These are phyloP conservation scores for Ellobium chinense DNA, from an alignment of 2,888 invertebrate genomes.

Conservation along the genomic window DNA sequence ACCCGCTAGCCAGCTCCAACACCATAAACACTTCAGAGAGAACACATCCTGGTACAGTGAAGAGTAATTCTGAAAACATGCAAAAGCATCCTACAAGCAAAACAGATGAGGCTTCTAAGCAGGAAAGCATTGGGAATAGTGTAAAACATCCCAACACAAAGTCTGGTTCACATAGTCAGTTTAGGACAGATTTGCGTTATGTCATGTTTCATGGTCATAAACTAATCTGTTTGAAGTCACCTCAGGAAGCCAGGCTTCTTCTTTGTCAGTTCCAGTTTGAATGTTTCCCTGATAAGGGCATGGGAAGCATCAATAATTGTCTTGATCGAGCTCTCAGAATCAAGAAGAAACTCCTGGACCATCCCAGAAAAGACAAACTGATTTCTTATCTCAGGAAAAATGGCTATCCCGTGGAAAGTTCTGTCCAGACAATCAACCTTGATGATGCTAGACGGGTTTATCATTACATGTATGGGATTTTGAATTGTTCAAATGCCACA, in stretches of 20 bases:
- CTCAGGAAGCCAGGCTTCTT: background rate
- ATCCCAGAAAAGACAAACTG: conserved; percentile 23
- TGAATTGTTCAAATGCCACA: conserved; percentile 15
- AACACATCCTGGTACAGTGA: no score
- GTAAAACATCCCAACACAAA: background rate
- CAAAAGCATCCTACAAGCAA: background rate
- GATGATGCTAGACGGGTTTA: conserved; percentile 42
- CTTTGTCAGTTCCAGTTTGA: conserved; percentile 40
- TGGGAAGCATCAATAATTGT: conserved; percentile 34
- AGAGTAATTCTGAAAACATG: background rate
- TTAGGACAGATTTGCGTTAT: background rate
- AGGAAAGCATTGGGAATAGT: background rate
- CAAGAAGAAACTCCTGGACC: conserved; percentile 25
- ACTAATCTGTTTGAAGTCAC: conserved; percentile 34
- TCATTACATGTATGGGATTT: conserved; percentile 39
- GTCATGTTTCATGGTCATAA: conserved; percentile 40
- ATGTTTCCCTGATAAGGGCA: conserved; percentile 40
- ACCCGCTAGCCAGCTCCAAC: background rate
- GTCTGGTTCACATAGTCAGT: background rate
- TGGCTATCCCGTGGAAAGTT: conserved; percentile 3
- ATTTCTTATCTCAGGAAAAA: conserved; percentile 22
- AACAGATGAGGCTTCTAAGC: background rate
- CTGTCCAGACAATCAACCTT: conserved; percentile 33
- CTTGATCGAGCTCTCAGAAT: conserved; percentile 38
- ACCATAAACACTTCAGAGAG: no score